Conservation (phyloP, 2,888 invertebrate genomes). For the Tipula vernalis region DNA sequence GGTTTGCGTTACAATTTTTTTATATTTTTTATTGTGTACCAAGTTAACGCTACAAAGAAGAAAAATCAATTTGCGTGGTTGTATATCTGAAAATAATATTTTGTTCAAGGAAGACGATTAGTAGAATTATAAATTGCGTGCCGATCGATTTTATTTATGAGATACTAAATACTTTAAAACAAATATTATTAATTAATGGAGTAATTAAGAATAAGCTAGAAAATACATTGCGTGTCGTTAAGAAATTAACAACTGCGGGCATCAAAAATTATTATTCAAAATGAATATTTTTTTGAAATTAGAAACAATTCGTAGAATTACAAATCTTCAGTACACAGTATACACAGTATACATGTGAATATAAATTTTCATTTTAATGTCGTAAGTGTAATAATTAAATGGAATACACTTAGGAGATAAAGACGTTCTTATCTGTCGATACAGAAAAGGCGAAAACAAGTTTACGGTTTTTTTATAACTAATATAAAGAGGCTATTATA, state of each 20-base stretch:
- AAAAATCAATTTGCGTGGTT: background rate
- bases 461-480: background rate
- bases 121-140: background rate
- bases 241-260: too few relatives aligned
- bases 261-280: too few relatives aligned
- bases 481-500: background rate
- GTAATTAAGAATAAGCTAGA: too few relatives aligned
- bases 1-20: background rate
- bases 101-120: background rate
- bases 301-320: too few relatives aligned
- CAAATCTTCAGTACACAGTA: too few relatives aligned
- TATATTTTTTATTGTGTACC: background rate
- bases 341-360: too few relatives aligned
- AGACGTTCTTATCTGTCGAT: background rate
- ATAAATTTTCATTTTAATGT: background rate
- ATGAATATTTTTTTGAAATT: too few relatives aligned
- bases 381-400: background rate
- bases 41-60: background rate
- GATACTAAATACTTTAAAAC: background rate
- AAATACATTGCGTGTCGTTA: too few relatives aligned
- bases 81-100: background rate
- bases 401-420: background rate
- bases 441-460: background rate
- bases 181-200: too few relatives aligned
- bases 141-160: background rate